Base-by-base conservation (phyloP, 2,113 vertebrate species). In the Triplophysa tibetana region DNA sequence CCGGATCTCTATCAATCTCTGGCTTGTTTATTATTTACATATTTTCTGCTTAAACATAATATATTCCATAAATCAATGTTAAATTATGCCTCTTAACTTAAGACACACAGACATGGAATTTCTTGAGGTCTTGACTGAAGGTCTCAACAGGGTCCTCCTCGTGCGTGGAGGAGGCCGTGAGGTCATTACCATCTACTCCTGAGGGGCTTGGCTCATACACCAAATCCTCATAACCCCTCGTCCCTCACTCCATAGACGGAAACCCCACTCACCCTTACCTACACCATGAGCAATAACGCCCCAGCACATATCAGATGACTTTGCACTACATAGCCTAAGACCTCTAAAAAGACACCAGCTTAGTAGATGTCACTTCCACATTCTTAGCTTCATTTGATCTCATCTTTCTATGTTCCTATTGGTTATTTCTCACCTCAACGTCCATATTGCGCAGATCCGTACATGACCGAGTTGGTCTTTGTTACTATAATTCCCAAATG, bases 141-240 rank as follows among this genome's bases (percentile, higher is more conserved):
- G 93, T 83, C 94, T 99, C 86, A 98, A 98, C 87, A 92, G 97
- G 79, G 96, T 99, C 84, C 96, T 99, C 82, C 91, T 99, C 5
- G 98, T 99, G 84, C 97, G 98, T 0, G 98, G 98, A 54, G 98
- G 98, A 9, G 98, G 98, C 83, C 95, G 97, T 48, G 98, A 99
- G 81, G 98, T 99, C 88, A 99, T 99, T 91, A 99, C 98, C 90
- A 99, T 99, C 89, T 99, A 98, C 92, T 99, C 98, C 89, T 99
- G 95, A 98, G 91, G 86, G 79, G 33, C 77, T 82, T 8, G 7
- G 0, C 14, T 78, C 82, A 74, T 8, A 70, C 66, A 19, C 14
- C 45, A 48, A 17, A 70, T 21, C 58, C 24, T 63, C 70, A 23
- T 79, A 74, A 77, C 76, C 79, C 69, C 33, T 43, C 70, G 70